Evolutionary conservation across 2,888 invertebrate species (phyloP).

Genomic region (Parthenolecanium corni): DNA sequence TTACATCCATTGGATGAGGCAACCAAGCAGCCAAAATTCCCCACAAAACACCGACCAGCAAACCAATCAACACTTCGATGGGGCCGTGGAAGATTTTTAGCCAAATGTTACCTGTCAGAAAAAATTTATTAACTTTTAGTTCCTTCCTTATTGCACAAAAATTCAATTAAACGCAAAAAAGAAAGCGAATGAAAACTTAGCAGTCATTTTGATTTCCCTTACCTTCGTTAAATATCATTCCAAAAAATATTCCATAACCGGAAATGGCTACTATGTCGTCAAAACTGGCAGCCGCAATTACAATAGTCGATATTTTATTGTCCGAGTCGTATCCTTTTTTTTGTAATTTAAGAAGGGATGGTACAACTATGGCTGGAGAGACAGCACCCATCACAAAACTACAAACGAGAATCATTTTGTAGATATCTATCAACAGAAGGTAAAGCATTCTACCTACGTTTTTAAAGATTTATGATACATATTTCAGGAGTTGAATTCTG

Average conservation of each 20-base stretch:
- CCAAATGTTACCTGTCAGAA: slow-evolving; percentile 39
- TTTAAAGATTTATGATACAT: too few species aligned
- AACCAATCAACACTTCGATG: slow-evolving; percentile 48
- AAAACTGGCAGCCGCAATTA: slow-evolving; percentile 57
- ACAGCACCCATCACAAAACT: slow-evolving; percentile 55
- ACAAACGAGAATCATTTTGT: too few species aligned
- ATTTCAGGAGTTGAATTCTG: too few species aligned
- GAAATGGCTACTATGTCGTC: slow-evolving; percentile 68
- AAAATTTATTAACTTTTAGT: too few species aligned
- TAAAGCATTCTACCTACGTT: too few species aligned
- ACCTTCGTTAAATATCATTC: slow-evolving; percentile 53
- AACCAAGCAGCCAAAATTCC: slow-evolving; percentile 50
- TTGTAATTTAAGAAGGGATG: slow-evolving; percentile 51
- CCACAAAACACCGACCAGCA: slow-evolving; percentile 47
- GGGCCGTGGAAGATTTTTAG: slow-evolving; percentile 47
- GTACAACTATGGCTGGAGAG: slow-evolving; percentile 63
- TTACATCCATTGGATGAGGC: slow-evolving; percentile 42
- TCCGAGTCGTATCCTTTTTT: slow-evolving; percentile 54
- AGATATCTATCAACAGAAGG: too few species aligned
- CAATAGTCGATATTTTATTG: slow-evolving; percentile 61
- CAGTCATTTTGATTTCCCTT: slow-evolving; percentile 23
- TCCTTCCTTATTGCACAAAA: too few species aligned
- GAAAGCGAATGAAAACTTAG: too few species aligned
- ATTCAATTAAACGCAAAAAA: too few species aligned
- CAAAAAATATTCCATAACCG: slow-evolving; percentile 54